Base-by-base conservation (phyloP, 2,113 vertebrate species). In the Osmerus eperlanus region DNA sequence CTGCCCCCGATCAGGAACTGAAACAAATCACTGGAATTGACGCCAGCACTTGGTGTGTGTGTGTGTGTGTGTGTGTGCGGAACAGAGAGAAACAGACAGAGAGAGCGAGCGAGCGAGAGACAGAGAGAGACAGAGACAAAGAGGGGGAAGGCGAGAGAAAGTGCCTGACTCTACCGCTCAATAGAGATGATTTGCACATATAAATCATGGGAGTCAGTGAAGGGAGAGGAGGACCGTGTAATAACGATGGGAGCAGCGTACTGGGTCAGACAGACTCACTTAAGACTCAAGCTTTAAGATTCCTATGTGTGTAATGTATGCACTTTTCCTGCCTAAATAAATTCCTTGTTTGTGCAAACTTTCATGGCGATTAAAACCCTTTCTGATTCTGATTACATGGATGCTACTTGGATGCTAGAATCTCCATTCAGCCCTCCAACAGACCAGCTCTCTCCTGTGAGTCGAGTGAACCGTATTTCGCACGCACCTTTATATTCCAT, bases 171-270 rank as follows among this genome's bases (percentile, higher is more conserved):
- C 23, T 23, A 23, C 82, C 65, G 63, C 82, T 89, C 83, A 83
- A 87, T 86, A 86, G 67, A 87, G 84, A 87, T 78, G 86, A 85
- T 87, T 85, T 75, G 61, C 25, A 72, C 79, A 87, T 88, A 86
- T 88, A 89, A 23, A 23, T 23, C 86, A 83, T 58, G 78, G 70
- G 15, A 7, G 73, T 74, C 78, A 71, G 77, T 72, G 29, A 5
- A 66, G 51, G 60, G 83, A 72, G 41, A 16, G 19, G 41, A 14
- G 16, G 11, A 80, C 47, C 23, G 76, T 85, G 78, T 72, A 80
- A 84, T 82, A 78, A 78, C 83, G 83, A 73, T 77, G 80, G 78
- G 83, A 84, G 29, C 5, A 2, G 78, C 73, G 78, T 82, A 75
- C 73, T 71, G 71, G 81, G 70, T 82, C 82, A 78, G 29, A 32